phyloP scores from a whole-genome alignment of 2,888 invertebrate genomes.

The Agriopis aurantiaria region DNA sequence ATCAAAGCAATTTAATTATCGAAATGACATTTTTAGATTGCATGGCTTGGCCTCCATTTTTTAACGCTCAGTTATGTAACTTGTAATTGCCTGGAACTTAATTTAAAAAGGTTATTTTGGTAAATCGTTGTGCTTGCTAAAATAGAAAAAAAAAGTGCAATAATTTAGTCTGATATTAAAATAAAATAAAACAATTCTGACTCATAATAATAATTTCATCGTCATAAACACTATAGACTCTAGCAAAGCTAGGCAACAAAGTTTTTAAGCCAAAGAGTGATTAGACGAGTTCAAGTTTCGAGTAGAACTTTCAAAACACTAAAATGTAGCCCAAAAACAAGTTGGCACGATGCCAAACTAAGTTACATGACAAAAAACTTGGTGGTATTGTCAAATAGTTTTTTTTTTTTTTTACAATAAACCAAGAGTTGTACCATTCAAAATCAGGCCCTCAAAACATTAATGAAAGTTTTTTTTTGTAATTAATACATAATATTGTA shows the following conservation, averaged over 20 bases:
- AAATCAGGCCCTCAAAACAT: constrained; percentile 4
- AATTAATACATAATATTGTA: too few relatives aligned
- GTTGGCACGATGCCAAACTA: constrained; percentile 49
- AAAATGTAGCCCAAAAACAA: constrained; percentile 51
- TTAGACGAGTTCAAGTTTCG: too few relatives aligned
- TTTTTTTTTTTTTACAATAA: too few relatives aligned
- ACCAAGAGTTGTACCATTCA: too few relatives aligned
- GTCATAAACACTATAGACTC: background rate
- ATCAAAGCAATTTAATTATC: background rate
- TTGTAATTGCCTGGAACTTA: too few relatives aligned
- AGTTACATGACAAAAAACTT: constrained; percentile 48
- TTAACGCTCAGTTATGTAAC: too few relatives aligned
- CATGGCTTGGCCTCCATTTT: too few relatives aligned
- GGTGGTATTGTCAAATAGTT: constrained; percentile 43
- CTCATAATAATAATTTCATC: background rate
- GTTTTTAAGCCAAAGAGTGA: constrained; percentile 48
- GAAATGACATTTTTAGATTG: background rate
- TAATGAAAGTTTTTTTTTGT: background rate
- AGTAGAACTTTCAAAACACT: constrained; percentile 48
- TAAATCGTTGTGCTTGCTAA: too few relatives aligned
- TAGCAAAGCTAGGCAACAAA: constrained; percentile 6
- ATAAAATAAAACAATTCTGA: background rate
- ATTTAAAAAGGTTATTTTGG: too few relatives aligned
- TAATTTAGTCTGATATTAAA: background rate
- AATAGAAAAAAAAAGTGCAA: too few relatives aligned